These are phyloP conservation scores for Pangasius djambal DNA, from an alignment of 2,797 vertebrate genomes.

Conservation along the genomic window DNA sequence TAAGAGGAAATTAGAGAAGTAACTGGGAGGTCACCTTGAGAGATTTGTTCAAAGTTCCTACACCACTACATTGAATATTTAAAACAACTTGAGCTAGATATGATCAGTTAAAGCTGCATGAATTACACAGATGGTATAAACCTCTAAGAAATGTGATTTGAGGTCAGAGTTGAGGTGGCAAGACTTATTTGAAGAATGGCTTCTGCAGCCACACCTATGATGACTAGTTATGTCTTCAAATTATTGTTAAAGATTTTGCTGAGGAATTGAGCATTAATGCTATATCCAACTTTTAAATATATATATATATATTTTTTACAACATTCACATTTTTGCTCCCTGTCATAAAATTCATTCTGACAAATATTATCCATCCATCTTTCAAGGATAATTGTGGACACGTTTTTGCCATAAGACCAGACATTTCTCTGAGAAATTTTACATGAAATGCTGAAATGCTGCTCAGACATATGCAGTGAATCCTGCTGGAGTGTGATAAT, in stretches of 20 bases:
- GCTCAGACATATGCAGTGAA: slow-evolving; percentile 20
- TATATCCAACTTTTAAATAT: too few species aligned
- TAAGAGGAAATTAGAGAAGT: not conserved
- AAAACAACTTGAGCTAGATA: not conserved
- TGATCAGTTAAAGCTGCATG: not conserved
- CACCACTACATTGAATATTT: not conserved
- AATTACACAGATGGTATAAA: not conserved
- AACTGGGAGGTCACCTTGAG: not conserved
- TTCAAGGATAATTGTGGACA: slow-evolving; percentile 16
- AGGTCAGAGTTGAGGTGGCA: not conserved
- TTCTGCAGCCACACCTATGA: not conserved
- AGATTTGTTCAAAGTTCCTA: not conserved
- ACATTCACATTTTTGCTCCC: not conserved
- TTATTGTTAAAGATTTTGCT: not conserved
- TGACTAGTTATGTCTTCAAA: not conserved
- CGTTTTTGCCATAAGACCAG: slow-evolving; percentile 23
- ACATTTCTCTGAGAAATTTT: slow-evolving; percentile 27
- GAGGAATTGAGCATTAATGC: not conserved
- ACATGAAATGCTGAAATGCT: slow-evolving; percentile 18
- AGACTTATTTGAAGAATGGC: not conserved
- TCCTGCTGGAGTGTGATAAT: slow-evolving; percentile 41
- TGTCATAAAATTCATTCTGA: not conserved
- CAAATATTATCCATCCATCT: slow-evolving; percentile 35
- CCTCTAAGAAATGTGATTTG: not conserved
- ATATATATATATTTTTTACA: too few species aligned